phyloP scores from a whole-genome alignment of 2,797 vertebrate species.

The Alosa sapidissima region DNA sequence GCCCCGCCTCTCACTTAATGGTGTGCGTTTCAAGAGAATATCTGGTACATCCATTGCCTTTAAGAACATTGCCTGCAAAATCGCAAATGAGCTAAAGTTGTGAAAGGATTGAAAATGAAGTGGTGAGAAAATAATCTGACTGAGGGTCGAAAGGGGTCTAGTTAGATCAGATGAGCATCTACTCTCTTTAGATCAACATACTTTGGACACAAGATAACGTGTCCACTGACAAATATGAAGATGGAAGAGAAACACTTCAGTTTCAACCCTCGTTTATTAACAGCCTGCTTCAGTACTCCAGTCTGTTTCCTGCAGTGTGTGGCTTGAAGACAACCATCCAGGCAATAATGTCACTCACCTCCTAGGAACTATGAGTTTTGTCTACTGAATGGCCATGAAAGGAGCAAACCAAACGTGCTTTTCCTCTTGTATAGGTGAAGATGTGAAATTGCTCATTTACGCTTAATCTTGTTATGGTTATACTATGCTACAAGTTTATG shows the following conservation, averaged over 20 bases:
- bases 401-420: slow-evolving; percentile 71
- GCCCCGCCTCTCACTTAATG: slow-evolving; percentile 84
- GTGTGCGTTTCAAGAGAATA: slow-evolving; percentile 88
- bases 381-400: slow-evolving; percentile 80
- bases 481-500: slow-evolving; percentile 93
- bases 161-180: not conserved
- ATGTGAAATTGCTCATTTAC: slow-evolving; percentile 79
- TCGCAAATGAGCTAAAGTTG: slow-evolving; percentile 88
- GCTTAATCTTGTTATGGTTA: slow-evolving; percentile 73
- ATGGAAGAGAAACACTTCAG: slow-evolving; percentile 29
- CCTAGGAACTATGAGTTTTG: slow-evolving; percentile 74
- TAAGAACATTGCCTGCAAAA: slow-evolving; percentile 90
- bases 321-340: slow-evolving; percentile 78
- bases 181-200: not conserved
- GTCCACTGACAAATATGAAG: not conserved
- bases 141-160: not conserved
- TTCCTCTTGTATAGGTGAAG: slow-evolving; percentile 90
- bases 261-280: not conserved
- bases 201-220: not conserved
- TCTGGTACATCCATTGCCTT: slow-evolving; percentile 88
- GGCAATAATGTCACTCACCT: slow-evolving; percentile 92
- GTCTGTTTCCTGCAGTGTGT: slow-evolving; percentile 72
- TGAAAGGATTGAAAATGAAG: slow-evolving; percentile 54
- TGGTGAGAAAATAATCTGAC: not conserved
- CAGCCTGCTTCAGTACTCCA: slow-evolving; percentile 40